A percentile compares a stretch with the other conserved stretches of the same genome.
phyloP scores from a whole-genome alignment of 2,113 vertebrate genomes.

The Geothlypis trichas region DNA sequence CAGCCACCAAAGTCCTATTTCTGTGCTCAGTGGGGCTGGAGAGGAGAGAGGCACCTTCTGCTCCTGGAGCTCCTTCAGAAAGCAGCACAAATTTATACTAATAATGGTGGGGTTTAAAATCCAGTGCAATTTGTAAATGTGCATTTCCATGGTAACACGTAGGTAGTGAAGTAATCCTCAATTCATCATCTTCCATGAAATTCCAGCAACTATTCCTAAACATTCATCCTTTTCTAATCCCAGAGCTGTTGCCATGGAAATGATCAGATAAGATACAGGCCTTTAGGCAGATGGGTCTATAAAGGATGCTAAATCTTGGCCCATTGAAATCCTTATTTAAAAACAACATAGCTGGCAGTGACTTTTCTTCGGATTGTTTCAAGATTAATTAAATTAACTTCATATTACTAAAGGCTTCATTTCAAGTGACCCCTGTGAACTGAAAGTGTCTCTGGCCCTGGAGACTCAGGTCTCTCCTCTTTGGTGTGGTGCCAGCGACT shows the following conservation, averaged over 20 bases:
- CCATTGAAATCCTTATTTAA: constrained; percentile 56
- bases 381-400: constrained; percentile 21
- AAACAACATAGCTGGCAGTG: background rate
- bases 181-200: constrained; percentile 74
- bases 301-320: constrained; percentile 68
- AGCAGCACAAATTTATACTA: constrained; percentile 44
- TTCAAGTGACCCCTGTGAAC: background rate
- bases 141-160: constrained; percentile 75
- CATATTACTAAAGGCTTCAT: background rate
- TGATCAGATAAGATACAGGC: constrained; percentile 77
- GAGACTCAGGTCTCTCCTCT: background rate
- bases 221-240: constrained; percentile 79
- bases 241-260: constrained; percentile 84
- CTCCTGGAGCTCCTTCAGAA: background rate
- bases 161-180: constrained; percentile 75
- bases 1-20: rapidly evolving
- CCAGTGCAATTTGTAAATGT: constrained; percentile 74
- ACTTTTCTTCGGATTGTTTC: constrained; percentile 5
- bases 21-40: background rate
- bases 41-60: background rate
- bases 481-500: background rate
- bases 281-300: constrained; percentile 74
- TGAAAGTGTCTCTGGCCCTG: background rate
- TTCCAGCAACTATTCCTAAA: constrained; percentile 78
- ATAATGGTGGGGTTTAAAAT: constrained; percentile 61